Percentiles rank a stretch among this genome's conserved stretches.
These are phyloP conservation scores for Thunnus albacares DNA, from an alignment of 2,797 vertebrate genomes.

Conservation along the genomic window DNA sequence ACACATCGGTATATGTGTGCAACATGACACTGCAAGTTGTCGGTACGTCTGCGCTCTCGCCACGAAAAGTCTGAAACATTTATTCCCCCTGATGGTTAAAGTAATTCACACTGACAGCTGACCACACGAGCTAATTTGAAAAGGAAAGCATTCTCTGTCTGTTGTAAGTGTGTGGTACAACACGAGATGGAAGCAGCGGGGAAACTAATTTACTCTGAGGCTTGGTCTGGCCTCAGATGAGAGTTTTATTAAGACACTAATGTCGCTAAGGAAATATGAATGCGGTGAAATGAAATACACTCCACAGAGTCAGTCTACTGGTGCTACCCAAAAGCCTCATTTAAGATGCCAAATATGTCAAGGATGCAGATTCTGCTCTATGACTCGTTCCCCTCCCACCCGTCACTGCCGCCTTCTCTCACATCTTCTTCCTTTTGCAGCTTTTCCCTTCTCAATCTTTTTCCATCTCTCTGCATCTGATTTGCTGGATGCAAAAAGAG, in stretches of 20 bases:
- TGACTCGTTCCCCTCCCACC: conserved; percentile 28
- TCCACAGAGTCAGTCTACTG: conserved; percentile 24
- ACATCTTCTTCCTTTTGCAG: conserved; percentile 12
- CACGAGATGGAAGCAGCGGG: conserved; percentile 19
- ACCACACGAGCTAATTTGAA: conserved; percentile 60
- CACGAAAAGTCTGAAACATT: conserved; percentile 44
- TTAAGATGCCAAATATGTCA: conserved; percentile 65
- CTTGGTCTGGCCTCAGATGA: conserved; percentile 40
- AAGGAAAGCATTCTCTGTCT: conserved; percentile 50
- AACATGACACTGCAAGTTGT: conserved; percentile 24
- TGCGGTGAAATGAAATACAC: conserved; percentile 39
- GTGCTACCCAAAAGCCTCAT: conserved; percentile 43
- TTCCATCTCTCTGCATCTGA: conserved; percentile 52
- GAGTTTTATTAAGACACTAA: conserved; percentile 60
- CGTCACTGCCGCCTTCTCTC: conserved; percentile 37
- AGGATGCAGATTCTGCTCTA: conserved; percentile 38
- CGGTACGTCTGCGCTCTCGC: conserved; percentile 15
- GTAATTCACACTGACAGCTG: conserved; percentile 64
- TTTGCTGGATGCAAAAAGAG: conserved; percentile 44
- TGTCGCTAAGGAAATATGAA: conserved; percentile 58
- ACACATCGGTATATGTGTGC: background rate
- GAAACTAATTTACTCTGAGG: conserved; percentile 58
- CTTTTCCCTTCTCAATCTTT: conserved; percentile 11
- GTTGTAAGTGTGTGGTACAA: conserved; percentile 38
- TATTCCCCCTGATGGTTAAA: conserved; percentile 44